Base-by-base conservation (phyloP, 2,888 invertebrate genomes). In the Noctua pronuba region DNA sequence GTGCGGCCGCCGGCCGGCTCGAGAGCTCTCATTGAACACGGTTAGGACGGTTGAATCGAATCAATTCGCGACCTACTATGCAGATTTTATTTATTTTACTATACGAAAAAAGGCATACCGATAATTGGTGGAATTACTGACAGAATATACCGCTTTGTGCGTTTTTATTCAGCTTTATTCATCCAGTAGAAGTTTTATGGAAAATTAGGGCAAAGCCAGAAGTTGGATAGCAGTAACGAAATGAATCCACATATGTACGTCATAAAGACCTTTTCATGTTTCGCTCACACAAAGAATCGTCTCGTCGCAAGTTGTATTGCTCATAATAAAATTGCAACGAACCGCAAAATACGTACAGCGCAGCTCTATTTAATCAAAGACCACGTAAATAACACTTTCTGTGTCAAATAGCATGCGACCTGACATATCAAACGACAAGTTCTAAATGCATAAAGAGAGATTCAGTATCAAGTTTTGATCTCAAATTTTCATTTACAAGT, bases 21-120 rank as follows among this genome's bases (percentile, higher is more conserved):
- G 91, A 92, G 93, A 90, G 92, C 92, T 91, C 93, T 93, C 91
- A 92, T 91, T 90, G 90, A 91, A 92, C 90, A 90, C 88, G 90
- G 85, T 81, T 79, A 84, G 82, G 79, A 76, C 69, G 82, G 75
- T 62, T 79, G 86, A 88, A 88, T 89, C 84, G 82, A 91, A 79
- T 84, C 82, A 84, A 84, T 86, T 83, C 80, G 68, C 79, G 80
- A 78, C 73, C 76, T 77, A 75, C 81, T 85, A 84, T 79, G 70
- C 74, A 82, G 80, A 83, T 83, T 86, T 83, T 83, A 86, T 88
- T 88, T 86, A 88, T 87, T 82, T 82, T 58, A 68, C 60, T 44
- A 72, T 38, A 44, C 60, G 35, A 38, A 73, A 85, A 77, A 80
- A 80, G 58, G 66, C 35, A 70, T 44, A 31, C 13, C 52, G 41